Conservation (phyloP, 2,797 vertebrate genomes). For the Lacerta viridis region DNA sequence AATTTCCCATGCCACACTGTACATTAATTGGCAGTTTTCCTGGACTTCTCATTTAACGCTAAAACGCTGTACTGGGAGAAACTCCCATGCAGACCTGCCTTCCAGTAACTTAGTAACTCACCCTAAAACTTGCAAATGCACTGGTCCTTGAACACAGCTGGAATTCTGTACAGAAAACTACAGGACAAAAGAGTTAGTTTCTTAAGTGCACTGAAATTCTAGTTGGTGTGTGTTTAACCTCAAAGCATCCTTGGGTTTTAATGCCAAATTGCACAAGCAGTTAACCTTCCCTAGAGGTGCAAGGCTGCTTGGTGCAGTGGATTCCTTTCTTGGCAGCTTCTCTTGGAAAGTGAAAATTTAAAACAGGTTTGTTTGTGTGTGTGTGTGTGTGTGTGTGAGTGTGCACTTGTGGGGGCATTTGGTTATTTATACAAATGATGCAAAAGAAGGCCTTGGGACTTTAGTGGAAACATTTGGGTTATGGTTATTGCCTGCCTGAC, state of each 20-base stretch:
- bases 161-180: neutral
- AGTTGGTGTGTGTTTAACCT: constrained; percentile 29
- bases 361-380: neutral
- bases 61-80: neutral
- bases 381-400: neutral
- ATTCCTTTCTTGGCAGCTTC: constrained; percentile 6
- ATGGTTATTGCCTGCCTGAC: neutral
- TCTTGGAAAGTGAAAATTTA: constrained; percentile 3
- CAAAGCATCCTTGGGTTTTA: neutral
- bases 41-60: neutral
- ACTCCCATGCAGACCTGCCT: neutral
- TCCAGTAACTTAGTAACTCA: neutral
- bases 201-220: constrained; percentile 6
- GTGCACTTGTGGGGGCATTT: neutral
- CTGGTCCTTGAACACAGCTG: neutral
- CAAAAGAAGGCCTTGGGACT: neutral
- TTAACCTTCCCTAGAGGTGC: constrained; percentile 7
- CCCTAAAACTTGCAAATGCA: neutral
- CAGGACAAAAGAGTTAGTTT: neutral
- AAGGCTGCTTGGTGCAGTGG: neutral
- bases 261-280: constrained; percentile 6
- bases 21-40: neutral
- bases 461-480: constrained; percentile 5
- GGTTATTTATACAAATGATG: neutral
- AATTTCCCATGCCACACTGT: neutral